These are phyloP conservation scores for Diachasmimorpha longicaudata DNA, from an alignment of 1,140 invertebrate genomes.

Conservation along the genomic window DNA sequence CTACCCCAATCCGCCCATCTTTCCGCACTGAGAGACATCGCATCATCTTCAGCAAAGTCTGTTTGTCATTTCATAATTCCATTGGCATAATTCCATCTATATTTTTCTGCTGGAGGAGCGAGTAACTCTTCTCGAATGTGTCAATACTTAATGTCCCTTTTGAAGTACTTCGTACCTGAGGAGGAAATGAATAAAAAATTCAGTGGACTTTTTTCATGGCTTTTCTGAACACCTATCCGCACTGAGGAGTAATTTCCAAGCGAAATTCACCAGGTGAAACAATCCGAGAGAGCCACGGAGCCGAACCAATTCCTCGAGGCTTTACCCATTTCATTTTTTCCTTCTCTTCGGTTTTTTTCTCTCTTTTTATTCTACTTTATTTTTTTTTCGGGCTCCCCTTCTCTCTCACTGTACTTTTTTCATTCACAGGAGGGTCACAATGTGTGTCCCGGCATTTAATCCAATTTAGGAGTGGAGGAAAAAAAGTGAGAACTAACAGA, in stretches of 20 bases:
- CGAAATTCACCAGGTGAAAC: constrained; percentile 6
- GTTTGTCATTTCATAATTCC: too few relatives aligned
- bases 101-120: neutral
- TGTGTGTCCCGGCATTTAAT: neutral
- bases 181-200: neutral
- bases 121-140: neutral
- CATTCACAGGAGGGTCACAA: neutral
- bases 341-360: neutral
- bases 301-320: neutral
- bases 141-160: neutral
- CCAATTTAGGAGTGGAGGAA: neutral
- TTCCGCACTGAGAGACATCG: neutral
- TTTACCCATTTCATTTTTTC: neutral
- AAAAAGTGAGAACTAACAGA: neutral
- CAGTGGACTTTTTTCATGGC: neutral
- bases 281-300: neutral
- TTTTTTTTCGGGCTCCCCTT: neutral
- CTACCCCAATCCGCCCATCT: neutral
- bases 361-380: neutral
- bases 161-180: neutral
- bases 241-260: constrained; percentile 7
- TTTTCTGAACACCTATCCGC: neutral
- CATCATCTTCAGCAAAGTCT: neutral
- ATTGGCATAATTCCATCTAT: neutral
- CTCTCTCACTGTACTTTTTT: neutral